Evolutionary conservation across 2,888 invertebrate genomes (phyloP), one percentile per base, ranked within the genome.

Genomic region (Pseudococcus viburni): DNA sequence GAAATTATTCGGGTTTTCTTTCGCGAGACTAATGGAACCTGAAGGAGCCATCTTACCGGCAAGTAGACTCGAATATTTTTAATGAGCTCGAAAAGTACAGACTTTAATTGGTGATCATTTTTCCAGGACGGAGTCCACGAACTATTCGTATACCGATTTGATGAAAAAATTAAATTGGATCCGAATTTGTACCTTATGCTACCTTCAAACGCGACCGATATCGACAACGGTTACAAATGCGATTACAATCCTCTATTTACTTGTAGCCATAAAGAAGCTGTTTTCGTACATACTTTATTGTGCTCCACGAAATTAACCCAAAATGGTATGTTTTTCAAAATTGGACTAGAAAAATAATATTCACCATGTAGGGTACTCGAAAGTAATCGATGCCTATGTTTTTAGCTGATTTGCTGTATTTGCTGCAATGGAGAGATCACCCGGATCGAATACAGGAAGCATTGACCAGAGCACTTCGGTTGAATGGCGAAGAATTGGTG

Each of bases 271-370:
- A 96, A 96, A 91, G 98, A 98, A 92, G 94, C 94, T 17, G 95
- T 98, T 89, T 94, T 94, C 73, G 94, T 98, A 12, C 94, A 94
- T 90, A 97, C 98, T 0, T 92, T 97, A 68, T 93, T 99, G 39
- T 98, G 98, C 92, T 98, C 98, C 33, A 98, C 98, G n/a, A 99
- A 99, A 92, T 93, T 98, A 11, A 98, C 99, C 0, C 98, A 98
- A 92, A 98, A 98, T 91, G 96, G 96, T 96, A 92, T 39, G 85
- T 85, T 86, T 73, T 85, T 8, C 17, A 8, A 42, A 42, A 42
- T 39, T 6, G 39, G 6, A 39, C 6, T 6, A 39, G 6, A 6
- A 39, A 39, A 6, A 39, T 39, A n/a, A n/a, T n/a, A n/a, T n/a
- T n/a, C n/a, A n/a, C n/a, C n/a, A n/a, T n/a, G n/a, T n/a, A n/a